Percentiles rank a stretch among this genome's conserved stretches.
phyloP scores from a whole-genome alignment of 2,797 vertebrate genomes.

The Pantherophis vulpinus region DNA sequence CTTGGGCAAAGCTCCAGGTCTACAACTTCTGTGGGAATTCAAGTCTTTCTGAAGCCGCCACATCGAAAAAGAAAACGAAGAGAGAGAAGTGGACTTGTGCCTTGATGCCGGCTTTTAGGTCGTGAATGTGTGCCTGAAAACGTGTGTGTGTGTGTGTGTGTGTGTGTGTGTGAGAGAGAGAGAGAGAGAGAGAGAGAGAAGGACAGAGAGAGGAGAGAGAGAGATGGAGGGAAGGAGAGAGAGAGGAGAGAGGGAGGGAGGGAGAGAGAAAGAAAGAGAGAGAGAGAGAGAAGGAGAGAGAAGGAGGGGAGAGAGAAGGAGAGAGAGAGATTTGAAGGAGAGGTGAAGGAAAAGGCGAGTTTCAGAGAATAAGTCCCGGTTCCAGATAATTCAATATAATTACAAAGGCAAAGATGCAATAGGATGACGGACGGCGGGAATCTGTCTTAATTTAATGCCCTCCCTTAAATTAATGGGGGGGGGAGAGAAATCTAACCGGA shows the following conservation, averaged over 20 bases:
- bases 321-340: neutral
- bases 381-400: too few relatives aligned
- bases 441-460: too few relatives aligned
- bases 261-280: too few relatives aligned
- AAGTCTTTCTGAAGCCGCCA: neutral
- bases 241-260: neutral
- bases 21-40: neutral
- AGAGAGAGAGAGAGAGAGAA: too few relatives aligned
- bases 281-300: too few relatives aligned
- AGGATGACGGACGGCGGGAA: neutral
- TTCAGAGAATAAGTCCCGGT: neutral
- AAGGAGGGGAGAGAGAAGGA: neutral
- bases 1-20: neutral
- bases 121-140: neutral
- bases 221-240: too few relatives aligned
- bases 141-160: neutral
- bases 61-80: neutral
- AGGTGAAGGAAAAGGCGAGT: neutral
- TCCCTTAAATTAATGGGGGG: neutral
- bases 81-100: neutral
- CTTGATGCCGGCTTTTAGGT: neutral
- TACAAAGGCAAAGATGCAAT: too few relatives aligned
- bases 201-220: too few relatives aligned
- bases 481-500: neutral
- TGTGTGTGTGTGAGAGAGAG: too few relatives aligned